These are phyloP conservation scores for Scaptomyza montana DNA, from an alignment of 1,140 invertebrate genomes.

Conservation along the genomic window DNA sequence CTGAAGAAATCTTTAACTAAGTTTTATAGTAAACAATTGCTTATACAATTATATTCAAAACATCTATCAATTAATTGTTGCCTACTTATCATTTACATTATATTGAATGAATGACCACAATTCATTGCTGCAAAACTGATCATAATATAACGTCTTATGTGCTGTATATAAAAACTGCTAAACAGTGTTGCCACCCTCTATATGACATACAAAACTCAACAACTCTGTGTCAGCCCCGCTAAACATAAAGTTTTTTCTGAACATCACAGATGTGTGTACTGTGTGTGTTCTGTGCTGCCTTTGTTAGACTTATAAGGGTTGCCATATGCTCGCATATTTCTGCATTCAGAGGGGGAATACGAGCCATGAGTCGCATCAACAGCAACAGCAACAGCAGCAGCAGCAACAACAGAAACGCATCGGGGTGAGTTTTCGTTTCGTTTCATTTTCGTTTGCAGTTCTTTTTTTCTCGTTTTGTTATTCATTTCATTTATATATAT, in stretches of 20 bases:
- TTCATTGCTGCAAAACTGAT: no score
- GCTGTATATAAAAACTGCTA: not conserved
- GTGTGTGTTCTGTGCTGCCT: slow-evolving; percentile 38
- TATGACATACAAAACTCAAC: not conserved
- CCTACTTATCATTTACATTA: no score
- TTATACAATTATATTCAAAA: no score
- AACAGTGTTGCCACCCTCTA: slow-evolving; percentile 65
- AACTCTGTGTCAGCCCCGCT: slow-evolving; percentile 24
- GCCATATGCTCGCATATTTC: slow-evolving; percentile 77
- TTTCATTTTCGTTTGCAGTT: slow-evolving; percentile 51
- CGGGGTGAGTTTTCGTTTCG: slow-evolving; percentile 70
- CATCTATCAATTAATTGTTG: no score
- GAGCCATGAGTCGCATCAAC: slow-evolving; percentile 23
- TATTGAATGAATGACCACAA: no score
- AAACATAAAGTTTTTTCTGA: slow-evolving; percentile 28
- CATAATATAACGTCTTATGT: no score
- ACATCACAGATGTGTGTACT: slow-evolving; percentile 48
- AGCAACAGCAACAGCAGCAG: slow-evolving; percentile 1
- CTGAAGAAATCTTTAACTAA: no score
- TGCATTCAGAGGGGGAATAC: slow-evolving; percentile 60
- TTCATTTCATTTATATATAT: not conserved
- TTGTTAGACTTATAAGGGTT: slow-evolving; percentile 71
- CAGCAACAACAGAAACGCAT: slow-evolving; percentile 11
- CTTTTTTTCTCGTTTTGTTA: slow-evolving; percentile 15
- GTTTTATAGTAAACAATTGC: no score